phyloP scores from a whole-genome alignment of 2,113 vertebrate species.

The Xenopus tropicalis region UCB_Xtro_10.0 CM004449.2:53132501-53133000 shows the following conservation, averaged over 20 bases:
- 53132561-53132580: conserved; percentile 35
- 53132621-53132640: neutral
- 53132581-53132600: conserved; percentile 23
- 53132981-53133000: no score
- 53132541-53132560: conserved; percentile 3
- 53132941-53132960: no score
- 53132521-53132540: neutral
- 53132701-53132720: neutral
- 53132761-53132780: conserved; percentile 6
- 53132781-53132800: neutral
- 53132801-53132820: neutral
- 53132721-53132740: no score
- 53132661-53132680: conserved; percentile 25
- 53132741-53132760: conserved; percentile 11
- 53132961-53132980: no score
- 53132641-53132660: conserved; percentile 29
- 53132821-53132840: neutral
- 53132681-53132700: conserved; percentile 27
- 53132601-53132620: conserved; percentile 6
- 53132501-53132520: no score
- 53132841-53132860: conserved; percentile 5
- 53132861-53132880: conserved; percentile 9
- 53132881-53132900: no score
- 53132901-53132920: no score
- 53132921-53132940: no score